Percentiles rank a stretch among this genome's conserved stretches.
phyloP scores from a whole-genome alignment of 2,797 vertebrate genomes.

The Gadopsis marmoratus region DNA sequence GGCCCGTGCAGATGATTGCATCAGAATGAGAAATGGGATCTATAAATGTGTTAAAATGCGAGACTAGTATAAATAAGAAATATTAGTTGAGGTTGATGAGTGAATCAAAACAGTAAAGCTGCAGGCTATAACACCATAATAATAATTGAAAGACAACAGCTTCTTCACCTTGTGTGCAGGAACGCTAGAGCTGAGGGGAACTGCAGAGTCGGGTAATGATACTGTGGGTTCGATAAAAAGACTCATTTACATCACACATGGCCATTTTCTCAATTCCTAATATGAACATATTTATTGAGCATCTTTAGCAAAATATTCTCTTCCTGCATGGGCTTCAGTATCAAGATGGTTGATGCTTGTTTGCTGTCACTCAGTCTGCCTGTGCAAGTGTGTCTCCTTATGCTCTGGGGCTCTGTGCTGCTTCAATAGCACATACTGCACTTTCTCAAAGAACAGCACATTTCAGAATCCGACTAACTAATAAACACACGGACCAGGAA shows the following conservation, averaged over 20 bases:
- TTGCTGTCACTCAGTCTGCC: neutral
- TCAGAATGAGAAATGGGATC: neutral
- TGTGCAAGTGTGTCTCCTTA: neutral
- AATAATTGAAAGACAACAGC: neutral
- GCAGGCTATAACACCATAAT: neutral
- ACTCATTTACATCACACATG: neutral
- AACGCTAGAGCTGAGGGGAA: neutral
- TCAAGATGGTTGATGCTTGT: neutral
- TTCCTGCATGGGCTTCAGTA: neutral
- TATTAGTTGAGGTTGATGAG: neutral
- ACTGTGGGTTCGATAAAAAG: neutral
- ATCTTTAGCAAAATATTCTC: neutral
- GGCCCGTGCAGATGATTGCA: slow-evolving; percentile 8
- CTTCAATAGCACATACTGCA: neutral
- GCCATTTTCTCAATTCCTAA: neutral
- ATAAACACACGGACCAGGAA: neutral
- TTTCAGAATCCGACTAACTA: neutral
- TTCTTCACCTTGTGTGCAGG: neutral
- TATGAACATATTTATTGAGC: neutral
- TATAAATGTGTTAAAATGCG: too few relatives aligned
- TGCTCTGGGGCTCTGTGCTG: neutral
- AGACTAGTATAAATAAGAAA: too few relatives aligned
- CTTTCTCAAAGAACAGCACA: neutral
- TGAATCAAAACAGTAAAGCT: neutral
- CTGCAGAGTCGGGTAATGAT: neutral